A percentile compares a stretch with the other conserved stretches of the same genome.
phyloP scores from a whole-genome alignment of 2,113 vertebrate species.

The Cinclus cinclus region DNA sequence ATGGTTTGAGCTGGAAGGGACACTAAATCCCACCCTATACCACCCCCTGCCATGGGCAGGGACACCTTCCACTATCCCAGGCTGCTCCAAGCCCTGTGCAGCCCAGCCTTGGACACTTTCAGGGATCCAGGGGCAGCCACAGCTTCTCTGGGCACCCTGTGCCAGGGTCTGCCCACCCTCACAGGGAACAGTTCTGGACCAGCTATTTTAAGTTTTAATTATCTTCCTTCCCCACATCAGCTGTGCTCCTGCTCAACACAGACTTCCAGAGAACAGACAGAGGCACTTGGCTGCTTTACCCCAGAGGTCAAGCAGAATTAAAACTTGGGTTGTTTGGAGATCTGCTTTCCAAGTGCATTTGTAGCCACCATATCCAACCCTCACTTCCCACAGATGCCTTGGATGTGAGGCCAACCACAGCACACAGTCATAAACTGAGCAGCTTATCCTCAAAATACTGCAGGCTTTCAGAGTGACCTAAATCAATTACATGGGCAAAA shows the following conservation, averaged over 20 bases:
- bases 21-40: not conserved
- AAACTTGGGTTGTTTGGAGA: not conserved
- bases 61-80: fast-evolving
- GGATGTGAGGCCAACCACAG: not conserved
- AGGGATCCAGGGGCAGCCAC: not conserved
- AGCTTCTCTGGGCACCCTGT: not conserved
- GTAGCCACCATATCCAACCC: not conserved
- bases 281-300: not conserved
- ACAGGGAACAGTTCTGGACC: not conserved
- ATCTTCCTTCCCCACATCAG: not conserved
- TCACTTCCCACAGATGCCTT: not conserved
- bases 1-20: not conserved
- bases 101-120: fast-evolving
- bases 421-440: not conserved
- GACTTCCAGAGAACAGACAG: not conserved
- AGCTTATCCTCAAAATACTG: not conserved
- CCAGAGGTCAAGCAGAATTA: not conserved
- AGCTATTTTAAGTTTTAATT: not conserved
- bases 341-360: not conserved
- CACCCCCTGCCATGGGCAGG: not conserved
- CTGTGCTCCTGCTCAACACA: not conserved
- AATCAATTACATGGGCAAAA: not conserved
- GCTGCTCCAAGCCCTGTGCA: not conserved
- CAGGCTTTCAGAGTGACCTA: not conserved
- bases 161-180: not conserved